phyloP scores from a whole-genome alignment of 2,888 invertebrate species.

The Cloeon dipterum region DNA sequence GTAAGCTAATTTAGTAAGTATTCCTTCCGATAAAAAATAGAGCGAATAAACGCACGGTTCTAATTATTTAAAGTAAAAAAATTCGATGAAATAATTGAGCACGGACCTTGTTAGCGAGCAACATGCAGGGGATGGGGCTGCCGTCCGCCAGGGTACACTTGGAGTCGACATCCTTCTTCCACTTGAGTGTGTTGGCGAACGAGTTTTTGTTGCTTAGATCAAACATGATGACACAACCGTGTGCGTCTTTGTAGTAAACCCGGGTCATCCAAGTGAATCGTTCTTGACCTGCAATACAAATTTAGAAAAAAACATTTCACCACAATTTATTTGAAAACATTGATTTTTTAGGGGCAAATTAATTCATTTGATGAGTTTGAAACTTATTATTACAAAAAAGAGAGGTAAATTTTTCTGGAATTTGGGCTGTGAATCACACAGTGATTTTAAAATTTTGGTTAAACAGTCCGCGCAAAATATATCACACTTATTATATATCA shows the following conservation, averaged over 20 bases:
- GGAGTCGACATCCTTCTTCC: conserved; percentile 31
- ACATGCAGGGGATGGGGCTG: conserved; percentile 26
- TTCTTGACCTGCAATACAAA: conserved; percentile 23
- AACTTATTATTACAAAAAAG: too few species aligned
- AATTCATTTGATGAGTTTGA: too few species aligned
- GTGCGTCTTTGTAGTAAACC: conserved; percentile 32
- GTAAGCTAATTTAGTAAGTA: too few species aligned
- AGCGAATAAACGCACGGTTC: too few species aligned
- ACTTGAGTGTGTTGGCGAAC: conserved; percentile 28
- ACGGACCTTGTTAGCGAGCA: conserved; percentile 29
- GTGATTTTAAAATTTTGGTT: too few species aligned
- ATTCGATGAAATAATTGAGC: not conserved
- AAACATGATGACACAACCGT: conserved; percentile 27
- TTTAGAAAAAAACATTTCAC: not conserved
- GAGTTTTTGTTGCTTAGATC: conserved; percentile 28
- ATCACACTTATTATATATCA: too few species aligned
- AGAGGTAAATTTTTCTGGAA: too few species aligned
- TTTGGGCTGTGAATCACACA: too few species aligned
- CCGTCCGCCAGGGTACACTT: conserved; percentile 28
- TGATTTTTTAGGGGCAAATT: too few species aligned
- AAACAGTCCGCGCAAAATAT: too few species aligned
- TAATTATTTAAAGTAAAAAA: not conserved
- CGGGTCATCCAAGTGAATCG: conserved; percentile 33
- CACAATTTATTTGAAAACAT: too few species aligned
- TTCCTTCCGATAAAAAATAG: too few species aligned